A percentile compares a stretch with the other conserved stretches of the same genome.
Evolutionary conservation across 2,888 invertebrate genomes (phyloP).

Genomic region (Eupelmus urozonus): DNA sequence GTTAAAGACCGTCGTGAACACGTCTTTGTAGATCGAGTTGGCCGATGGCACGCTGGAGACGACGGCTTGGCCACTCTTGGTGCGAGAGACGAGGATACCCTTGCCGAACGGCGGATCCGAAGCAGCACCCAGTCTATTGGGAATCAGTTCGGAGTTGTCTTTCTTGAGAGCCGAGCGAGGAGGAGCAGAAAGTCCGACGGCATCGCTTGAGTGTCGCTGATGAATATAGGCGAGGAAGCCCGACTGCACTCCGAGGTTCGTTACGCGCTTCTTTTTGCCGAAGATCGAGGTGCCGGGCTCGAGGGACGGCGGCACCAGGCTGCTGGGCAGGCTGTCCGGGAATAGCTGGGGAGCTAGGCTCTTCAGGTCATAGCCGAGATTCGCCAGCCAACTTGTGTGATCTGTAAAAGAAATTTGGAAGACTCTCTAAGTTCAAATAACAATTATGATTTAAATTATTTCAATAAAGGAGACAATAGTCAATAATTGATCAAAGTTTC

Average conservation of each 20-base stretch:
- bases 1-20: slow-evolving; percentile 95
- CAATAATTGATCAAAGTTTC: too few species aligned
- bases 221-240: slow-evolving; percentile 90
- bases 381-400: slow-evolving; percentile 90
- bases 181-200: slow-evolving; percentile 86
- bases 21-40: slow-evolving; percentile 93
- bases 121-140: slow-evolving; percentile 88
- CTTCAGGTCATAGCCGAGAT: slow-evolving; percentile 90
- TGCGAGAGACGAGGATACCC: slow-evolving; percentile 89
- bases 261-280: slow-evolving; percentile 76
- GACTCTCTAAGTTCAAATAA: too few species aligned
- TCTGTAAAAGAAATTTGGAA: slow-evolving; percentile 81
- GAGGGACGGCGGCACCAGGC: slow-evolving; percentile 83
- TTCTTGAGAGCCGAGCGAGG: slow-evolving; percentile 89
- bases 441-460: too few species aligned
- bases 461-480: too few species aligned
- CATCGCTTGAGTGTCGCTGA: slow-evolving; percentile 88
- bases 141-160: slow-evolving; percentile 85
- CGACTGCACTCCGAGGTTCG: slow-evolving; percentile 87
- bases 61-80: slow-evolving; percentile 87
- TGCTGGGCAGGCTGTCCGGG: slow-evolving; percentile 84
- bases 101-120: slow-evolving; percentile 93
- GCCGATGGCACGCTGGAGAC: slow-evolving; percentile 93
- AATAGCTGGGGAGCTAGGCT: slow-evolving; percentile 92
- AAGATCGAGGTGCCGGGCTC: slow-evolving; percentile 82